Conservation (phyloP, 2,113 vertebrate species). For the Castor canadensis region DNA sequence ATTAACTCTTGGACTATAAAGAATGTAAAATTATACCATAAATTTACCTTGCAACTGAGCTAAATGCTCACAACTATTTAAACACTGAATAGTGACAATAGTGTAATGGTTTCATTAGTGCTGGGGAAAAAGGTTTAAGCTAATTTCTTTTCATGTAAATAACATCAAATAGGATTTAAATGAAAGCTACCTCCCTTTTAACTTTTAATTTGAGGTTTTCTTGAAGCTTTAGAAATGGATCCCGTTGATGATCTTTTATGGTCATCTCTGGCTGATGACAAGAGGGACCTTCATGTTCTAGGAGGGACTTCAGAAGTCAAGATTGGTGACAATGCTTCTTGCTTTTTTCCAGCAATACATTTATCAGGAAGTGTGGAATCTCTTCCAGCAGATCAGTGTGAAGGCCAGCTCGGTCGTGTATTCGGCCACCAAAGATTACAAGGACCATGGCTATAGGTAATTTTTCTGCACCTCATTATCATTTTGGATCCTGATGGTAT, state of each 20-base stretch:
- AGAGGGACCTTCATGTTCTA: neutral
- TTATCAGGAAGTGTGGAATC: slow-evolving; percentile 98
- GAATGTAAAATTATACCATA: neutral
- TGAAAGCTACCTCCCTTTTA: neutral
- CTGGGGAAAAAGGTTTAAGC: neutral
- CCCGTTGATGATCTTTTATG: neutral
- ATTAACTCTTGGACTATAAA: neutral
- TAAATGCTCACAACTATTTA: neutral
- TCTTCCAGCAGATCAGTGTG: slow-evolving; percentile 98
- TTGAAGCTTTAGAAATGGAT: neutral
- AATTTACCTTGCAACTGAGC: neutral
- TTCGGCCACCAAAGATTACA: slow-evolving; percentile 95
- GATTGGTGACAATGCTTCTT: neutral
- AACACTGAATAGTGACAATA: neutral
- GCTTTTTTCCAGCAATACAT: slow-evolving; percentile 93
- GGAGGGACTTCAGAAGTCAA: neutral
- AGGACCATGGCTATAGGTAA: slow-evolving; percentile 97
- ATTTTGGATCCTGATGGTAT: neutral
- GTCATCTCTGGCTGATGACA: neutral
- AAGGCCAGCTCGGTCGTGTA: slow-evolving; percentile 98
- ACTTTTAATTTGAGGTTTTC: neutral
- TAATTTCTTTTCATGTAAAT: neutral
- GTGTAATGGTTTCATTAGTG: neutral
- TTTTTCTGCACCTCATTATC: neutral
- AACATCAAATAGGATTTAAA: neutral